Evolutionary conservation across 2,797 vertebrate genomes (phyloP).

Genomic region (Scyliorhinus canicula): DNA sequence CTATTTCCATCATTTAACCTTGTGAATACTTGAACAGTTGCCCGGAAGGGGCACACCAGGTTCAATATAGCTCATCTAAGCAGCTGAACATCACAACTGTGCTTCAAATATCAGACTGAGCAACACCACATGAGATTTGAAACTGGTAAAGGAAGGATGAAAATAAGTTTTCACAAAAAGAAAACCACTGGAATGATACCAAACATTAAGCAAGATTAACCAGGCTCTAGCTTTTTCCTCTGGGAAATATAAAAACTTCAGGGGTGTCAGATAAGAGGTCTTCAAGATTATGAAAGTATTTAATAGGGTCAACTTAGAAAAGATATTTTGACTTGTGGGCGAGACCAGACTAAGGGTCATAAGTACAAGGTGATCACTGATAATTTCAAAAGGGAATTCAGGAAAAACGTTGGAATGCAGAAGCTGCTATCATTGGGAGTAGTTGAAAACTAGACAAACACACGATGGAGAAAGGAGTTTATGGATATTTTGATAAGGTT

Average conservation of each 20-base stretch:
- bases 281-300: background rate
- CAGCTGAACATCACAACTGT: background rate
- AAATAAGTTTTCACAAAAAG: background rate
- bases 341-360: background rate
- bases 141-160: background rate
- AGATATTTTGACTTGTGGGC: background rate
- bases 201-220: background rate
- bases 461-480: background rate
- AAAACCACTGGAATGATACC: background rate
- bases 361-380: background rate
- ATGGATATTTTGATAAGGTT: background rate
- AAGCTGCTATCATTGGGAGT: background rate
- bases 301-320: background rate
- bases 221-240: background rate
- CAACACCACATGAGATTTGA: slow-evolving; percentile 1
- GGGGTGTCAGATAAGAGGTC: background rate
- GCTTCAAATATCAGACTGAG: background rate
- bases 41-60: background rate
- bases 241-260: background rate
- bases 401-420: background rate
- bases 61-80: slow-evolving; percentile 18
- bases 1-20: background rate
- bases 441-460: background rate
- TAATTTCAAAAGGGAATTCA: background rate
- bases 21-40: background rate